Conservation (phyloP, 2,113 vertebrate species). For the Potamarius usumacintae region DNA sequence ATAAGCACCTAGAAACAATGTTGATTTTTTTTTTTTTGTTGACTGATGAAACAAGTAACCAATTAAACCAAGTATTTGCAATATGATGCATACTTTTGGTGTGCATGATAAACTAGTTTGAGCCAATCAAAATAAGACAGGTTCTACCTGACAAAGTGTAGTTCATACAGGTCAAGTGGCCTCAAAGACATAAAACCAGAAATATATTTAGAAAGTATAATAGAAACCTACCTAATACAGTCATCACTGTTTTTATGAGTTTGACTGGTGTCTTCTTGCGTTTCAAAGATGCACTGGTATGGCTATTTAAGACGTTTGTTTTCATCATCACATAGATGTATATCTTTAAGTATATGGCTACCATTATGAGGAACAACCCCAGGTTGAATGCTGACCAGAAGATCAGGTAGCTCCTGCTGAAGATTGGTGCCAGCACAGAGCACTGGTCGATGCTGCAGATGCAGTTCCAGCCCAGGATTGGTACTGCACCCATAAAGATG, state of each 20-base stretch:
- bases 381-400: slow-evolving; percentile 94
- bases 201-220: not conserved
- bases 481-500: slow-evolving; percentile 91
- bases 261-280: slow-evolving; percentile 89
- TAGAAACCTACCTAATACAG: slow-evolving; percentile 86
- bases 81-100: not conserved
- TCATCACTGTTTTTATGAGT: slow-evolving; percentile 98
- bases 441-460: slow-evolving; percentile 85
- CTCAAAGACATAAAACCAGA: not conserved
- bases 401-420: slow-evolving; percentile 92
- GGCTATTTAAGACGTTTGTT: slow-evolving; percentile 78
- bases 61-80: not conserved
- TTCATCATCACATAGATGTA: slow-evolving; percentile 92
- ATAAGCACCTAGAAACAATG: not conserved
- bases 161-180: not conserved
- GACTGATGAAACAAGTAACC: not conserved
- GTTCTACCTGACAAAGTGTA: not conserved
- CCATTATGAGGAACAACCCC: slow-evolving; percentile 88
- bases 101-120: not conserved
- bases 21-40: not conserved
- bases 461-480: slow-evolving; percentile 95
- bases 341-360: slow-evolving; percentile 89
- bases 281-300: slow-evolving; percentile 87
- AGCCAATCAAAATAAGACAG: too few species aligned
- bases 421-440: slow-evolving; percentile 90